Base-by-base conservation (phyloP, 2,797 vertebrate species). In the Sebastolobus alascanus region DNA sequence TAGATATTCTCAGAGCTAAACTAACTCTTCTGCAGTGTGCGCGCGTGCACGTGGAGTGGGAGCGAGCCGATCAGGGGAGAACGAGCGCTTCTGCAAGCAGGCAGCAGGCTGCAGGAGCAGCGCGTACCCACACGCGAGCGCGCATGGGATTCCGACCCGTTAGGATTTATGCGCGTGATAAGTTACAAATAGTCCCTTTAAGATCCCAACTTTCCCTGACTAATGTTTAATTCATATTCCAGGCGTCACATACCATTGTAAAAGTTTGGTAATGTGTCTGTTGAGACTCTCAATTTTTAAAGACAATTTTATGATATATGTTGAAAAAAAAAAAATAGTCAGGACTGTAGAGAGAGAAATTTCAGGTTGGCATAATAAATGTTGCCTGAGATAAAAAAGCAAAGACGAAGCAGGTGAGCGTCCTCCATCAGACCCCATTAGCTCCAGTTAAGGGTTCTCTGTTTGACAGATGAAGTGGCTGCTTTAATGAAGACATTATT, bases 361-460 rank as follows among this genome's bases (percentile, higher is more conserved):
- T 20, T 46, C 6, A 2, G 18, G 12, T 55, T 46, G 35, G 25
- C 25, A 25, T 38, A 14, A 33, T 65, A 65, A 29, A n/a, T 56
- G 8, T 31, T 59, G 6, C 16, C 25, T 29, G 18, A 33, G n/a
- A 50, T 61, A 5, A 80, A 8, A 8, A 75, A 71, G 33, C 22
- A 22, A 33, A 59, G 29, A 29, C 1, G 12, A 55, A 66, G 66
- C 65, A 64, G 58, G 37, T 58, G 10, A 73, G 64, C 2, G 6
- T 54, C 60, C 55, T 50, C 74, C 68, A 82, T 75, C 68, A 77
- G 82, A 40, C 61, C 68, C 81, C 52, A 58, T 85, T 81, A 72
- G 63, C 40, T 80, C 13, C 3, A 22, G 43, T 8, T 60, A 29
- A 85, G 75, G 59, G 76, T 68, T 61, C 59, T 83, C 58, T n/a